Percentiles rank a stretch among this genome's conserved stretches.
These are phyloP conservation scores for Bothrops jararaca DNA, from an alignment of 2,113 vertebrate species.

Conservation along the genomic window DNA sequence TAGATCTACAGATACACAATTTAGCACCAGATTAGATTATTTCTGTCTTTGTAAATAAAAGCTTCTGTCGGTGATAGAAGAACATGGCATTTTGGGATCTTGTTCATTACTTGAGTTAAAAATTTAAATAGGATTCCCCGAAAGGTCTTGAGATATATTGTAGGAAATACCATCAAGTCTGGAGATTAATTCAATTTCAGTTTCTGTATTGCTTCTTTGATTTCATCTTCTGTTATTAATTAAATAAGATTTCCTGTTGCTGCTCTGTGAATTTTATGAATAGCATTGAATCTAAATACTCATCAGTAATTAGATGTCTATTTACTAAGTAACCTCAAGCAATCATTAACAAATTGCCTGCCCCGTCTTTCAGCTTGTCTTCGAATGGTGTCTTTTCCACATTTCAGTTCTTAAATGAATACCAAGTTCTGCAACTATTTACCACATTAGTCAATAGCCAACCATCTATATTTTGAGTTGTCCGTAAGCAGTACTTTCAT, in stretches of 20 bases:
- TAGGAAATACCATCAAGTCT: neutral
- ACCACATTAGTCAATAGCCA: neutral
- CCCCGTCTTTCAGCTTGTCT: neutral
- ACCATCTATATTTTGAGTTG: neutral
- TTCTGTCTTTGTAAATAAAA: neutral
- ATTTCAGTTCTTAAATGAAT: neutral
- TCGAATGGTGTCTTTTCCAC: neutral
- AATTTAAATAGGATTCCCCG: neutral
- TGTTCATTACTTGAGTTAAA: neutral
- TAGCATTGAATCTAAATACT: neutral
- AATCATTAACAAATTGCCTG: neutral
- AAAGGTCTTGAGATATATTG: neutral
- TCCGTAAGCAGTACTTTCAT: neutral
- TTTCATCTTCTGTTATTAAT: neutral
- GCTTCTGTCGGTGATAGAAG: neutral
- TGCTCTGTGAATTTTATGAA: neutral
- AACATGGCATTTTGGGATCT: neutral
- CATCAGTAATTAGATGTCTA: neutral
- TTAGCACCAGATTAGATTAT: neutral
- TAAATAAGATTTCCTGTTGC: neutral
- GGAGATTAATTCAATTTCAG: neutral
- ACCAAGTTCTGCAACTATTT: neutral
- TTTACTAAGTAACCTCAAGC: neutral
- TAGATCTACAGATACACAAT: neutral
- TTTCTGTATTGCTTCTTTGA: neutral